Evolutionary conservation across 1,140 invertebrate genomes (phyloP), one percentile per base, ranked within the genome.

Genomic region (Drosophila nasuta): DNA sequence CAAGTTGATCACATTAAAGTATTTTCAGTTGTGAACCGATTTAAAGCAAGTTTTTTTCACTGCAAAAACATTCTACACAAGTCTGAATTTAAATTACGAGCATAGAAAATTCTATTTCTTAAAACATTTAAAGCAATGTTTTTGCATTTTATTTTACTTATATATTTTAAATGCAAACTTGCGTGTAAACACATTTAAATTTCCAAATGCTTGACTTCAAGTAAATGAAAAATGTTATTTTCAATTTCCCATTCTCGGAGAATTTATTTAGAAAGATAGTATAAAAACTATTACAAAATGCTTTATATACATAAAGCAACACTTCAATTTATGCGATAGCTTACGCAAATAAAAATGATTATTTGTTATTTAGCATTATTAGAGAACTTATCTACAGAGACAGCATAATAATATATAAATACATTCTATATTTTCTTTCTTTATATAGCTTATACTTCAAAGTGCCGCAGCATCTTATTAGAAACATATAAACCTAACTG

Each of bases 401-500:
- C 3, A 4, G 3, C 20, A 20, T 20, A 20, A 20, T 3, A 20
- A 20, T 20, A 20, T 3, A 25, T 3, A 4, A 25, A 25, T 3
- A 4, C 3, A 25, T 25, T 25, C 0, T 4, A 25, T 25, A 20
- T 25, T 25, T 25, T 25, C 20, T 25, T 25, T 20, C 8, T 54
- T 5, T 13, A 54, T 17, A 6, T n/a, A 7, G 2, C 0, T 6
- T 30, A 2, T 3, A 13, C 28, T 13, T n/a, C 15, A 15, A 15
- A 15, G 15, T 15, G 15, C 15, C 15, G 15, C 69, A 7, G 48
- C 30, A 54, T 62, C 64, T 58, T 73, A 73, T 74, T 74, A 69
- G 71, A 69, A 56, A 58, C 35, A 43, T 49, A 70, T 69, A 57
- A 63, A 57, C 66, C 57, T 63, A 70, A 75, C 20, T 3, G 3